These are phyloP conservation scores for Choristoneura rosaceana DNA, from an alignment of 2,888 invertebrate genomes.

Conservation along the genomic window DNA sequence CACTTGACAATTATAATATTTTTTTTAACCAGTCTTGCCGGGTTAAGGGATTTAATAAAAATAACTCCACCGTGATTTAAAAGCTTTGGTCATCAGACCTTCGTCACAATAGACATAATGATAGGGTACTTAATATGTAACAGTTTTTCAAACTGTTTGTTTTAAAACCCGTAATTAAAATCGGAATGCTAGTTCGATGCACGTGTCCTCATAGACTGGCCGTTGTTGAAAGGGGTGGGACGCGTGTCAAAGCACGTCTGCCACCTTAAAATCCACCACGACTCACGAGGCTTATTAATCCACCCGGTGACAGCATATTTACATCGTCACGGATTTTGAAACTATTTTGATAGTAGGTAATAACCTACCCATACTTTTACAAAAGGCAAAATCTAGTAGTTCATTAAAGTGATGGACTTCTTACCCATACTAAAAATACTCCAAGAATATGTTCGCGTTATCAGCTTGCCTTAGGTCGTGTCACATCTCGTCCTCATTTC, in stretches of 20 bases:
- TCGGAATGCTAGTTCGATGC: constrained; percentile 43
- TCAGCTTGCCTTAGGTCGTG: constrained; percentile 74
- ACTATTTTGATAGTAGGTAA: neutral
- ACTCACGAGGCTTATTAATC: constrained; percentile 55
- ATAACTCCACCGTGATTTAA: neutral
- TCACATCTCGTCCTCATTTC: constrained; percentile 69
- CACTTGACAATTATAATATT: constrained; percentile 55
- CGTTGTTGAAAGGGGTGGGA: constrained; percentile 56
- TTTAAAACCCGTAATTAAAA: constrained; percentile 48
- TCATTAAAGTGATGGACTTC: neutral
- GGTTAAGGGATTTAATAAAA: constrained; percentile 18
- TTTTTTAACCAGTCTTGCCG: constrained; percentile 43
- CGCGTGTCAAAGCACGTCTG: constrained; percentile 53
- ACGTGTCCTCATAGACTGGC: constrained; percentile 53
- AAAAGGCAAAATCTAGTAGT: neutral
- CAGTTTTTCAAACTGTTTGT: constrained; percentile 37
- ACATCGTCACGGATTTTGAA: constrained; percentile 48
- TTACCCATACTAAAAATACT: constrained; percentile 58
- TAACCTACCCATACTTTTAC: neutral
- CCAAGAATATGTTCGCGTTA: constrained; percentile 72
- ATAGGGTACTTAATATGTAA: constrained; percentile 33
- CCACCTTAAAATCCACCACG: constrained; percentile 55
- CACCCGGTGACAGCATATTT: constrained; percentile 56
- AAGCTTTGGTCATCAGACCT: constrained; percentile 28
- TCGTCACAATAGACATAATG: constrained; percentile 43